These are phyloP conservation scores for Atta colombica DNA, from an alignment of 1,140 invertebrate species.

Conservation along the genomic window DNA sequence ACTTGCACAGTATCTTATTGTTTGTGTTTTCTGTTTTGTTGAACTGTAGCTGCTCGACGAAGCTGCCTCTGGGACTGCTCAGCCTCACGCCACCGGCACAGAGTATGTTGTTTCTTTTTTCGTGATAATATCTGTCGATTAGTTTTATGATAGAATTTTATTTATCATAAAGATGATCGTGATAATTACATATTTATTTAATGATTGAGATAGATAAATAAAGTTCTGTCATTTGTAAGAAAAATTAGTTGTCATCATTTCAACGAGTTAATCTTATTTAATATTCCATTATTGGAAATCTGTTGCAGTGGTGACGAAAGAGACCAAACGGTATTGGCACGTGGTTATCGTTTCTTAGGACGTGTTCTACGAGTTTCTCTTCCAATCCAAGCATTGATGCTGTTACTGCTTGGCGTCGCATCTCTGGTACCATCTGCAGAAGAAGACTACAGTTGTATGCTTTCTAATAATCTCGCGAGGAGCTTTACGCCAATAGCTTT, in stretches of 20 bases:
- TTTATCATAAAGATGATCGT: not conserved
- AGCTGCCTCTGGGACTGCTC: constrained; percentile 81
- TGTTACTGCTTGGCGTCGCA: constrained; percentile 95
- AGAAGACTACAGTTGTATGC: constrained; percentile 94
- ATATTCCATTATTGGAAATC: not conserved
- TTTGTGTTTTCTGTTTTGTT: constrained; percentile 86
- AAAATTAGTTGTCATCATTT: not conserved
- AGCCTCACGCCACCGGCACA: constrained; percentile 78
- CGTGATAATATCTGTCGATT: constrained; percentile 13
- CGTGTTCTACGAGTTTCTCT: constrained; percentile 95
- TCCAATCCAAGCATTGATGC: constrained; percentile 95
- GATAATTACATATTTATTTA: not conserved
- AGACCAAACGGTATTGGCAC: constrained; percentile 88
- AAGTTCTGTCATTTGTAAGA: not conserved
- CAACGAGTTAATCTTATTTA: not conserved
- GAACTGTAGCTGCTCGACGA: constrained; percentile 85
- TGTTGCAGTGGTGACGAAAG: constrained; percentile 86
- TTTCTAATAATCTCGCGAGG: constrained; percentile 93
- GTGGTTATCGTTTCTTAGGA: constrained; percentile 93
- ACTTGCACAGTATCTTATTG: constrained; percentile 86
- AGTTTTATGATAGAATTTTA: not conserved
- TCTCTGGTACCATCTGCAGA: constrained; percentile 94
- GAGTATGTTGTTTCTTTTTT: constrained; percentile 83
- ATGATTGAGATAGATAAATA: not conserved
- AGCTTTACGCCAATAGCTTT: constrained; percentile 94